Evolutionary conservation across 1,140 invertebrate genomes (phyloP).

Genomic region (Grapholita molesta): DNA sequence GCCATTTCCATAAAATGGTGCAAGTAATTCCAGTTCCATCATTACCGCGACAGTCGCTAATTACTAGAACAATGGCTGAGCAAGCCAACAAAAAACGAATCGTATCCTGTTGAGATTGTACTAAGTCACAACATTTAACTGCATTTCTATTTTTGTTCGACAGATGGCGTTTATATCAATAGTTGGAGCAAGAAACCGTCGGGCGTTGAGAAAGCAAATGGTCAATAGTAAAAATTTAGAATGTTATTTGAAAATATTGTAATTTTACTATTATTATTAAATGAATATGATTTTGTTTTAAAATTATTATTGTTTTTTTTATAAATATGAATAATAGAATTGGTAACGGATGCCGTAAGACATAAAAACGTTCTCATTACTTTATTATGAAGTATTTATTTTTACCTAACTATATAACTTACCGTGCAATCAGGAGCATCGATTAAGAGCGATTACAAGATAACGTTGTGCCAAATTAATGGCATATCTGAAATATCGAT

Average conservation of each 20-base stretch:
- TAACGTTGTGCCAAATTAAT: background rate
- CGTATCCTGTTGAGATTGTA: slow-evolving; percentile 10
- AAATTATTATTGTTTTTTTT: no score
- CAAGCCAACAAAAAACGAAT: background rate
- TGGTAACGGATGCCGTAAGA: no score
- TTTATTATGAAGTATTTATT: background rate
- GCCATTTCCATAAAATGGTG: background rate
- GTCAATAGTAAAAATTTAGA: no score
- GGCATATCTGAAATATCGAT: background rate
- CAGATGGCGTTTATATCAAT: background rate
- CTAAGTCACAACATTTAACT: background rate
- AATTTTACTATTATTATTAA: no score
- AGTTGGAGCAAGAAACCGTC: background rate
- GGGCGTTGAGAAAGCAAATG: no score
- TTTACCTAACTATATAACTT: background rate
- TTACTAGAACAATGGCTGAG: background rate
- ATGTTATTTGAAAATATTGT: no score
- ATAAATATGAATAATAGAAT: no score
- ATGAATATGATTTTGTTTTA: no score
- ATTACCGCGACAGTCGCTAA: background rate
- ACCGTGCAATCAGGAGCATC: background rate
- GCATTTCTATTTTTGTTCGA: background rate
- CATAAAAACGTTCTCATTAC: no score
- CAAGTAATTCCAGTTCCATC: slow-evolving; percentile 1
- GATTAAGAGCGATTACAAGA: background rate